These are phyloP conservation scores for Sylvicola cinctus DNA, from an alignment of 2,888 invertebrate genomes.

Conservation along the genomic window DNA sequence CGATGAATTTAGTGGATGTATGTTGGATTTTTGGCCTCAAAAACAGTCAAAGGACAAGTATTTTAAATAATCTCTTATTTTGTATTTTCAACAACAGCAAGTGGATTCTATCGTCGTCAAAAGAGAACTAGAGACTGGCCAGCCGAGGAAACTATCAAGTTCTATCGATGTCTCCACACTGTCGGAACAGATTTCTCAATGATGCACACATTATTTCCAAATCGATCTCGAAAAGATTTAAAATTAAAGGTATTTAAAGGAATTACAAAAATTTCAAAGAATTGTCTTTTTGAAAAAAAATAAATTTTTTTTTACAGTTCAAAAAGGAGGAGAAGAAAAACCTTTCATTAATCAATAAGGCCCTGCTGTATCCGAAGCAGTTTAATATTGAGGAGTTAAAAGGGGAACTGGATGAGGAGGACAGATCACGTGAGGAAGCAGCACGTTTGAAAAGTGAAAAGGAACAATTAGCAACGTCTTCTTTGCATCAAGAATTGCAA, in stretches of 20 bases:
- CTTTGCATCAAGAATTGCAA: too few relatives aligned
- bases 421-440: constrained; percentile 12
- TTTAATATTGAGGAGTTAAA: constrained; percentile 44
- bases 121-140: constrained; percentile 54
- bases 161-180: constrained; percentile 74
- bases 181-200: constrained; percentile 85
- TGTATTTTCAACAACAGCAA: constrained; percentile 11
- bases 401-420: constrained; percentile 30
- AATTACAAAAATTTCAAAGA: background rate
- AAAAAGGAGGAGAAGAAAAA: constrained; percentile 76
- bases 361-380: constrained; percentile 42
- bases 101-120: constrained; percentile 43
- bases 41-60: background rate
- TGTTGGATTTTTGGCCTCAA: background rate
- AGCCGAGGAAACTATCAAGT: constrained; percentile 63
- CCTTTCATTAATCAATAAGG: constrained; percentile 50
- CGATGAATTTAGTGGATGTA: constrained; percentile 29
- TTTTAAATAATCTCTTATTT: background rate
- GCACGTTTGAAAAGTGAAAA: constrained; percentile 6
- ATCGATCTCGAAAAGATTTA: constrained; percentile 56
- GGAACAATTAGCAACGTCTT: too few relatives aligned
- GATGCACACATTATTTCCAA: constrained; percentile 67
- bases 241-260: constrained; percentile 45
- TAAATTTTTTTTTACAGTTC: constrained; percentile 32
- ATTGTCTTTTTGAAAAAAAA: background rate